Conservation (phyloP, 2,888 invertebrate genomes). For the Gymnoscelis rufifasciata region DNA sequence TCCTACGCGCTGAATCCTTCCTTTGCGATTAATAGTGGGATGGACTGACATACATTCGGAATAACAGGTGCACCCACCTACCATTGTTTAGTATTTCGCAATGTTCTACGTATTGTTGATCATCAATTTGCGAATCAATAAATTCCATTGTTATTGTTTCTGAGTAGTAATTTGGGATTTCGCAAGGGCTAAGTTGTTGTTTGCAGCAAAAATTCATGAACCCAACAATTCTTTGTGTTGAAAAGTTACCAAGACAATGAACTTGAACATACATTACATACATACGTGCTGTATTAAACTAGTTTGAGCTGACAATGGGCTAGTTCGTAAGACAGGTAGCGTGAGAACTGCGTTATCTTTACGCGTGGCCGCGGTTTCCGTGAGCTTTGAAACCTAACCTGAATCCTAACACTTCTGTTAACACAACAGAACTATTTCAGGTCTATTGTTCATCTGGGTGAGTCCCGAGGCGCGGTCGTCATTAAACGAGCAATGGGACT, state of each 20-base stretch:
- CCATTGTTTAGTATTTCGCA: not conserved
- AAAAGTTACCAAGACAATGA: no score
- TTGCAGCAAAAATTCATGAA: no score
- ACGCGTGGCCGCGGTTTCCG: not conserved
- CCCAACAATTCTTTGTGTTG: no score
- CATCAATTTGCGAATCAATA: not conserved
- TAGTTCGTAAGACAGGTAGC: constrained; percentile 18
- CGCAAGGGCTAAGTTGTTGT: not conserved
- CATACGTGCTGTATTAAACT: no score
- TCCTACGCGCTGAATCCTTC: constrained; percentile 15
- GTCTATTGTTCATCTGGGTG: no score
- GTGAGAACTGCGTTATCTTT: constrained; percentile 18
- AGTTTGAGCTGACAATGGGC: not conserved
- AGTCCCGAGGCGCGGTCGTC: not conserved
- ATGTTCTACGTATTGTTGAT: not conserved
- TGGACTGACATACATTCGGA: not conserved
- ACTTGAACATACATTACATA: no score
- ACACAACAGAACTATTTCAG: not conserved
- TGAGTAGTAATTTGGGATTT: not conserved
- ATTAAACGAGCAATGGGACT: not conserved
- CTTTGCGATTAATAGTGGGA: constrained; percentile 2
- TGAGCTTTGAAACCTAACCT: no score
- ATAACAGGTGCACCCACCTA: not conserved
- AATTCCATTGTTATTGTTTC: not conserved
- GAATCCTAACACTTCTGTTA: no score